These are phyloP conservation scores for Bombus turneri DNA, from an alignment of 1,140 invertebrate genomes.

Conservation along the genomic window DNA sequence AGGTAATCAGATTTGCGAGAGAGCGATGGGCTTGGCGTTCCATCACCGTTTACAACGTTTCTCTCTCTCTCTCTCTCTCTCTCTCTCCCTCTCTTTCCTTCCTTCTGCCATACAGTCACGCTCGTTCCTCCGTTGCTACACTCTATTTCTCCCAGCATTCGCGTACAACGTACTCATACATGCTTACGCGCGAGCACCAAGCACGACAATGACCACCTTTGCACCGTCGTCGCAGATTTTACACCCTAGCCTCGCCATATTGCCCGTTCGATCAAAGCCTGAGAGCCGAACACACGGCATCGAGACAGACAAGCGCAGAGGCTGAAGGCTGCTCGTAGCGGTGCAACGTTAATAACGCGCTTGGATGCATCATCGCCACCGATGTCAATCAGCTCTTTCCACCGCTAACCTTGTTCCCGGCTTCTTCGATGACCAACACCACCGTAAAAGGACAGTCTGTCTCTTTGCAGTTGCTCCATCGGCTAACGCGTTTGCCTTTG, in stretches of 20 bases:
- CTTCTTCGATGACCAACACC: slow-evolving; percentile 18
- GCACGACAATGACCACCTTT: slow-evolving; percentile 25
- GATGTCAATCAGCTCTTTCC: not conserved
- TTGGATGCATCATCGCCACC: slow-evolving; percentile 30
- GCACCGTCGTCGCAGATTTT: slow-evolving; percentile 25
- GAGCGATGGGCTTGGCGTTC: slow-evolving; percentile 55
- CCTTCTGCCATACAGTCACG: not conserved
- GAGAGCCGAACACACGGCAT: slow-evolving; percentile 42
- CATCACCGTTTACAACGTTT: slow-evolving; percentile 61
- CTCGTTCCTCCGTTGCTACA: not conserved
- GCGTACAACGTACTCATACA: not conserved
- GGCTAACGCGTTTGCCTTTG: too few species aligned
- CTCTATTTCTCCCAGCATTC: too few species aligned
- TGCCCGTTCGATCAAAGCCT: slow-evolving; percentile 60
- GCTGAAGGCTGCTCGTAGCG: not conserved
- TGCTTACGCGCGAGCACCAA: not conserved
- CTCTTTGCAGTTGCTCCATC: not conserved
- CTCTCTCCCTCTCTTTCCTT: slow-evolving; percentile 29
- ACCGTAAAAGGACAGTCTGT: not conserved
- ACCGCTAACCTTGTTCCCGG: slow-evolving; percentile 18
- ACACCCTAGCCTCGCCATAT: not conserved
- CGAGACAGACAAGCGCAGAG: not conserved
- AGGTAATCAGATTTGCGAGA: slow-evolving; percentile 66
- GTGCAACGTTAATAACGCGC: slow-evolving; percentile 55
- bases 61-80: slow-evolving; percentile 39